These are phyloP conservation scores for Ariopsis seemanni DNA, from an alignment of 2,113 vertebrate genomes.

Conservation along the genomic window DNA sequence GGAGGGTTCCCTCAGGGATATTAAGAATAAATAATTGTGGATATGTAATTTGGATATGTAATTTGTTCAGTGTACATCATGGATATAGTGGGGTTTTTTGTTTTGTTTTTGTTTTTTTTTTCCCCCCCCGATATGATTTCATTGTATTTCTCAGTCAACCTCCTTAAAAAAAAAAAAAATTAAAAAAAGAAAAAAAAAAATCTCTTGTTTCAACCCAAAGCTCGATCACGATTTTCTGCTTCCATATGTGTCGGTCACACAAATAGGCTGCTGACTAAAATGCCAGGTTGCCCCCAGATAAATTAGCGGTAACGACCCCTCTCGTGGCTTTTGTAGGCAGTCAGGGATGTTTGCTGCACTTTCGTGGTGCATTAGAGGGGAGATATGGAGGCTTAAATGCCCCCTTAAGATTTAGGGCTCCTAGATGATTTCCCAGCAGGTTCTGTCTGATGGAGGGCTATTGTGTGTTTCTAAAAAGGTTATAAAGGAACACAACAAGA, in stretches of 20 bases:
- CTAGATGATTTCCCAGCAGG: constrained; percentile 43
- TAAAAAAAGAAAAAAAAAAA: too few species aligned
- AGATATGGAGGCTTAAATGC: constrained; percentile 54
- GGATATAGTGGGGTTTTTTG: neutral
- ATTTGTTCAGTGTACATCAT: neutral
- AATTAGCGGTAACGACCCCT: constrained; percentile 56
- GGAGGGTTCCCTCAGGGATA: too few species aligned
- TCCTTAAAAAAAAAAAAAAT: too few species aligned
- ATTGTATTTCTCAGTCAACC: neutral
- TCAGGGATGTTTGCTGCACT: constrained; percentile 36
- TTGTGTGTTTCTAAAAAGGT: constrained; percentile 45
- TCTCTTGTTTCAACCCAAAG: neutral
- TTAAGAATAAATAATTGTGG: neutral
- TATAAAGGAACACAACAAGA: neutral
- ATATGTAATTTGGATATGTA: neutral
- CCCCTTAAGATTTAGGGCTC: constrained; percentile 60
- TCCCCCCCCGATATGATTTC: neutral
- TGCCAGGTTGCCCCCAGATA: constrained; percentile 59
- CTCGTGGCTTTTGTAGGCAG: constrained; percentile 50
- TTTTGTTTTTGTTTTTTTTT: neutral
- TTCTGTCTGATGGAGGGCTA: constrained; percentile 34
- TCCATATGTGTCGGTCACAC: neutral
- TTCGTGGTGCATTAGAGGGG: constrained; percentile 62
- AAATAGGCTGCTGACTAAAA: constrained; percentile 52
- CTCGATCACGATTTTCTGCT: neutral